Evolutionary conservation across 1,140 invertebrate species (phyloP), one percentile per base, ranked within the genome.

Genomic region (Atta cephalotes): DNA sequence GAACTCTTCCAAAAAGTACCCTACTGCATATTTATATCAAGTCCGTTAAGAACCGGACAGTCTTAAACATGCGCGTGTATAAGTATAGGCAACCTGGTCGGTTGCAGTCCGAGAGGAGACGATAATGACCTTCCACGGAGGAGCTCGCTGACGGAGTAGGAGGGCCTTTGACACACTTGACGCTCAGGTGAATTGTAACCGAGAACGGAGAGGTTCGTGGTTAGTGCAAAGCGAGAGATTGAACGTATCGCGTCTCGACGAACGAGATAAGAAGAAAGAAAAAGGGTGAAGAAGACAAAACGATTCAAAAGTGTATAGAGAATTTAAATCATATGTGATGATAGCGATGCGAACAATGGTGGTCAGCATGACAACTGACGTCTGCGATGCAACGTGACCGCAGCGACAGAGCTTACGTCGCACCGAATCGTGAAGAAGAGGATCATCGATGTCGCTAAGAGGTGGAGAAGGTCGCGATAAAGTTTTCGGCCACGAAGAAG

Each of bases 121-220:
- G 93, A 94, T 94, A 94, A 95, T 95, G 94, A 95, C 94, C 94
- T 95, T 95, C 94, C 92, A 88, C 90, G 93, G 92, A 87, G 91
- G 87, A 92, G 89, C 87, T 88, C 85, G 89, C 39, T 58, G 86
- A 85, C 78, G 92, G 94, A 95, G 95, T 95, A 95, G 95, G 95
- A 95, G 95, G 91, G 91, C 90, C 92, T 95, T 93, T 95, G 94
- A 95, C 95, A 95, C 92, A 95, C 95, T 95, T 95, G 94, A 92
- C 90, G 92, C 92, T 92, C 89, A 88, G 87, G 90, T 94, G 92
- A 93, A 94, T 94, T 92, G 93, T 92, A 94, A 92, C 89, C 92
- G 88, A 91, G 91, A 91, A 87, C 87, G 81, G 87, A 92, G 91
- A 89, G 88, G 86, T 89, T 89, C 90, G 90, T 92, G 92, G 93